Conservation (phyloP, 1,140 invertebrate species). For the Lepeophtheirus salmonis region DNA sequence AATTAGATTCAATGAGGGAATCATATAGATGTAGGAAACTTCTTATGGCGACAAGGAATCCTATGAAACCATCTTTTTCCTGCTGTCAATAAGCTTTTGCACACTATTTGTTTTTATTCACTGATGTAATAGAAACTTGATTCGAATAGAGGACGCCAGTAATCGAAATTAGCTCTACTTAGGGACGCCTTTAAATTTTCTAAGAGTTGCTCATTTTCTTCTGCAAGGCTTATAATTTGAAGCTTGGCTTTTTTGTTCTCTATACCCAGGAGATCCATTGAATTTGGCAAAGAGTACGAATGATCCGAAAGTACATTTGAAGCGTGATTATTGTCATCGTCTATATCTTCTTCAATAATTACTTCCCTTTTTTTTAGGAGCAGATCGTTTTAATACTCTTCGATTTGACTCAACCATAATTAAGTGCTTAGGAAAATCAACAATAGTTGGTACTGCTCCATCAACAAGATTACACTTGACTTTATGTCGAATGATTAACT, state of each 20-base stretch:
- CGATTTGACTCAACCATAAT: neutral
- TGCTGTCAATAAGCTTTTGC: neutral
- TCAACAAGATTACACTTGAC: neutral
- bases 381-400: neutral
- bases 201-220: neutral
- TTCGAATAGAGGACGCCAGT: too few species aligned
- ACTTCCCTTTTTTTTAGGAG: neutral
- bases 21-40: conserved; percentile 10
- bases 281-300: neutral
- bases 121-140: too few species aligned
- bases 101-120: too few species aligned
- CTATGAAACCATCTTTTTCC: conserved; percentile 19
- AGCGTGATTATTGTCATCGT: neutral
- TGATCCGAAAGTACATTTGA: neutral
- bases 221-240: neutral
- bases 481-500: neutral
- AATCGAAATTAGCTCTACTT: too few species aligned
- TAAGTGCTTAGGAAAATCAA: neutral
- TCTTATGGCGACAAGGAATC: conserved; percentile 3
- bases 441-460: neutral
- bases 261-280: neutral
- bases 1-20: neutral
- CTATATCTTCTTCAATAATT: neutral
- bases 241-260: neutral
- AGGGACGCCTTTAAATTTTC: neutral